phyloP scores from a whole-genome alignment of 2,888 invertebrate genomes.

The Phalangium opilio region DNA sequence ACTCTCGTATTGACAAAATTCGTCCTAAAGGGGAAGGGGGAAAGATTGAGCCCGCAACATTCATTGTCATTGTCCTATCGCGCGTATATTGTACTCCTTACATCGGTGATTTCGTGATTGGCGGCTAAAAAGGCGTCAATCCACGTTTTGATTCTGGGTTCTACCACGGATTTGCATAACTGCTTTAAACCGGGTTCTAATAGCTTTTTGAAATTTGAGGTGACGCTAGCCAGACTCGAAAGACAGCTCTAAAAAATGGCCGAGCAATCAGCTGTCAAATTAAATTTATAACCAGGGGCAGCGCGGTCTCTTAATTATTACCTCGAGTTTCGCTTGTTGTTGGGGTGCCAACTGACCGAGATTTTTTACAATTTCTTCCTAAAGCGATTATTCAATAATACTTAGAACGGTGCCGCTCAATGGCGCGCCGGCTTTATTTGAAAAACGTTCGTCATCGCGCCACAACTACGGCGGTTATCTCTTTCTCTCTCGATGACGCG shows the following conservation, averaged over 20 bases:
- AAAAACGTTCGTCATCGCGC: no score
- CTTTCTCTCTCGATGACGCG: no score
- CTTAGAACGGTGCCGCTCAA: conserved; percentile 18
- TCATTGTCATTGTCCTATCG: no score
- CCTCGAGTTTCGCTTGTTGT: no score
- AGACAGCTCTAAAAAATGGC: conserved; percentile 31
- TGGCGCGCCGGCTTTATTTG: no score
- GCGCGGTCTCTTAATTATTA: no score
- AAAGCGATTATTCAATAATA: neutral
- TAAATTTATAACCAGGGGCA: no score
- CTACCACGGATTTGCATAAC: conserved; percentile 59
- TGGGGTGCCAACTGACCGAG: neutral
- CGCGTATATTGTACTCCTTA: no score
- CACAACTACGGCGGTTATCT: no score
- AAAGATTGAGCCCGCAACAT: no score
- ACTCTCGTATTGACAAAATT: conserved; percentile 65
- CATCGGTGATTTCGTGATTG: conserved; percentile 65
- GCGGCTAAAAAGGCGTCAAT: conserved; percentile 61
- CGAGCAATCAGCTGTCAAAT: no score
- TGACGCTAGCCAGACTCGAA: conserved; percentile 24
- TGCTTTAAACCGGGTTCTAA: conserved; percentile 68
- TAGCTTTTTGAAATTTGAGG: conserved; percentile 30
- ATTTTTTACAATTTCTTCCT: conserved; percentile 31
- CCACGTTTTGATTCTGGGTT: conserved; percentile 67
- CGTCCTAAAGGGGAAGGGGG: conserved; percentile 55